These are phyloP conservation scores for Corvus moneduloides DNA, from an alignment of 2,113 vertebrate species.

Conservation along the genomic window DNA sequence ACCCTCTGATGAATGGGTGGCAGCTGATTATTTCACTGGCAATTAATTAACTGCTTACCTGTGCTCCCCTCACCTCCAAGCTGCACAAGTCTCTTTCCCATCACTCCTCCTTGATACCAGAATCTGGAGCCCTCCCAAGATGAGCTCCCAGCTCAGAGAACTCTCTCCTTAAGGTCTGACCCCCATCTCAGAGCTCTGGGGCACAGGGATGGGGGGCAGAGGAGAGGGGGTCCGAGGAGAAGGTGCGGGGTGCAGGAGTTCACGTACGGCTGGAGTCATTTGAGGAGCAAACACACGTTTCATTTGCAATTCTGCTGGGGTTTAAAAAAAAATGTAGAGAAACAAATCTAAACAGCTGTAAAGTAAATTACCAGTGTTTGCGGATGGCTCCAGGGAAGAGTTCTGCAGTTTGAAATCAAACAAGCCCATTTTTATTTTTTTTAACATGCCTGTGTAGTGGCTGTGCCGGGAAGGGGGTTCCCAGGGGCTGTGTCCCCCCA, in stretches of 20 bases:
- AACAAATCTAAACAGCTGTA: conserved; percentile 63
- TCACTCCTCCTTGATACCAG: background rate
- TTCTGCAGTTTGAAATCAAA: conserved; percentile 52
- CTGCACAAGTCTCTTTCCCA: background rate
- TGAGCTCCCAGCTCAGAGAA: background rate
- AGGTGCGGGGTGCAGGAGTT: background rate
- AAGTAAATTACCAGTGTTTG: conserved; percentile 64
- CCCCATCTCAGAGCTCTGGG: background rate
- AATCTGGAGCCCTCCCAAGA: background rate
- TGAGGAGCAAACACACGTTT: conserved; percentile 18
- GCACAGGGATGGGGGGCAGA: background rate
- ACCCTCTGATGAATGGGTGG: background rate
- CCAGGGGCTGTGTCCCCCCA: accelerated
- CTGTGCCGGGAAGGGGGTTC: background rate
- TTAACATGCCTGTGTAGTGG: background rate
- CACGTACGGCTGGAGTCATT: background rate
- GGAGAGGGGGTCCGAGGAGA: background rate
- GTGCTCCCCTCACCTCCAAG: background rate
- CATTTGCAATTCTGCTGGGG: conserved; percentile 32
- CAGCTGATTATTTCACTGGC: background rate
- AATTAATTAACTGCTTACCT: background rate
- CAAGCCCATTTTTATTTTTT: background rate
- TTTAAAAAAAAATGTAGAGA: background rate
- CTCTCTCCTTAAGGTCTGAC: background rate
- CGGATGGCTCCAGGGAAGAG: conserved; percentile 56